Conservation (phyloP, 2,113 vertebrate species). For the Propithecus coquereli region DNA sequence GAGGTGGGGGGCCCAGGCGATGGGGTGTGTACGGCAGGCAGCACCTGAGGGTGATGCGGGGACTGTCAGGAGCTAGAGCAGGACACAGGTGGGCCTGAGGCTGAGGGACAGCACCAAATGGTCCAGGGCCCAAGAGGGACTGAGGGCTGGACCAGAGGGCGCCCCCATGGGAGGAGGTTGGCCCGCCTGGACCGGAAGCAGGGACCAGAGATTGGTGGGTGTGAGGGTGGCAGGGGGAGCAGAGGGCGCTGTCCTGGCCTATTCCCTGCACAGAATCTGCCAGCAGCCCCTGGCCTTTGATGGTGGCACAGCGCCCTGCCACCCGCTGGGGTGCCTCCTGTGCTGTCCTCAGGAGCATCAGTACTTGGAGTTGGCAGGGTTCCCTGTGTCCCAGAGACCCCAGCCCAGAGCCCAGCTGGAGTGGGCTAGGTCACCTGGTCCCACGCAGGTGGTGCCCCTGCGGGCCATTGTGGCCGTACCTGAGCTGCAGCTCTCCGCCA, state of each 20-base stretch:
- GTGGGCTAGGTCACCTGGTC: background rate
- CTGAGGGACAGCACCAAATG: background rate
- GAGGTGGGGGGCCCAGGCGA: too few relatives aligned
- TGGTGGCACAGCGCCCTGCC: fast-evolving
- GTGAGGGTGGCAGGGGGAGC: background rate
- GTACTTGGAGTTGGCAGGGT: background rate
- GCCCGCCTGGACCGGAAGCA: fast-evolving
- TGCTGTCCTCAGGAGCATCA: background rate
- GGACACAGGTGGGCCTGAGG: background rate
- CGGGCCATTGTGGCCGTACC: constrained; percentile 83
- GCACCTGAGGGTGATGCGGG: background rate
- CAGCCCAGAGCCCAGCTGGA: background rate
- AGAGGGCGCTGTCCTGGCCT: fast-evolving
- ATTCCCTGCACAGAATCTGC: fast-evolving
- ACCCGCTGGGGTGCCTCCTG: fast-evolving
- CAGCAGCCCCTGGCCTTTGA: background rate
- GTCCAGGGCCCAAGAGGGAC: background rate
- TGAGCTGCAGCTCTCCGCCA: constrained; percentile 83
- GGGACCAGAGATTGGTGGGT: background rate
- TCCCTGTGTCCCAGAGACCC: background rate
- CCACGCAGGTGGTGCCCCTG: constrained; percentile 86
- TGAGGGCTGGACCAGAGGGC: background rate
- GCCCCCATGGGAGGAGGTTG: background rate
- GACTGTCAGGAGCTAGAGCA: background rate
- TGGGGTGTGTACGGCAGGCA: too few relatives aligned